Evolutionary conservation across 2,888 invertebrate genomes (phyloP).

Genomic region (Pyrochroa serraticornis): DNA sequence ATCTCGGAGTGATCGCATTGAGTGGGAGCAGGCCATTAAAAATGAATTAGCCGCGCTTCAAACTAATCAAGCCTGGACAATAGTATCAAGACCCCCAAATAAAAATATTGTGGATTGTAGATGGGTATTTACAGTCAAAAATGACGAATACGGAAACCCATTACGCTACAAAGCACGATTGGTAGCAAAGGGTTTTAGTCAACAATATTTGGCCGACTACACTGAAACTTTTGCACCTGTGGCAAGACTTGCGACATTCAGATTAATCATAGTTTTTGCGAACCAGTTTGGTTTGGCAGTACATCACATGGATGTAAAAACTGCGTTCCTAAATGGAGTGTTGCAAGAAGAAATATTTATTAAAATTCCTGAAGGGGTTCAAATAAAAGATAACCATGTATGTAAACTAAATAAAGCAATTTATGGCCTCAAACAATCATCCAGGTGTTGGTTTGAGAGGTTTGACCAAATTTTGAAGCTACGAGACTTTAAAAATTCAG

Average conservation of each 20-base stretch:
- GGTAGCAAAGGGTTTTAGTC: slow-evolving; percentile 7
- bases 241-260: slow-evolving; percentile 9
- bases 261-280: slow-evolving; percentile 12
- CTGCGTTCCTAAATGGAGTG: slow-evolving; percentile 19
- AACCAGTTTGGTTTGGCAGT: slow-evolving; percentile 8
- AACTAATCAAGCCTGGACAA: slow-evolving; percentile 14
- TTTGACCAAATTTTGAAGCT: slow-evolving; percentile 7
- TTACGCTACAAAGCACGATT: slow-evolving; percentile 1
- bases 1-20: slow-evolving; percentile 8
- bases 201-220: slow-evolving; percentile 12
- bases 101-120: slow-evolving; percentile 1
- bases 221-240: slow-evolving; percentile 21
- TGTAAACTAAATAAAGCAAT: slow-evolving; percentile 24
- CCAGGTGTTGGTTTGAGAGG: slow-evolving; percentile 18
- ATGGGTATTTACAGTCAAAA: slow-evolving; percentile 11
- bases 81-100: slow-evolving; percentile 8
- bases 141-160: slow-evolving; percentile 6
- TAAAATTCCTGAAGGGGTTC: slow-evolving; percentile 12
- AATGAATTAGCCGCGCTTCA: slow-evolving; percentile 1
- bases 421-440: slow-evolving; percentile 28
- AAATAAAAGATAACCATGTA: neutral
- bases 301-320: slow-evolving; percentile 21
- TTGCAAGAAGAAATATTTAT: slow-evolving; percentile 24
- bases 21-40: slow-evolving; percentile 18
- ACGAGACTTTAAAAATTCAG: slow-evolving; percentile 10